phyloP scores from a whole-genome alignment of 2,113 vertebrate species.

The Scortum barcoo region DNA sequence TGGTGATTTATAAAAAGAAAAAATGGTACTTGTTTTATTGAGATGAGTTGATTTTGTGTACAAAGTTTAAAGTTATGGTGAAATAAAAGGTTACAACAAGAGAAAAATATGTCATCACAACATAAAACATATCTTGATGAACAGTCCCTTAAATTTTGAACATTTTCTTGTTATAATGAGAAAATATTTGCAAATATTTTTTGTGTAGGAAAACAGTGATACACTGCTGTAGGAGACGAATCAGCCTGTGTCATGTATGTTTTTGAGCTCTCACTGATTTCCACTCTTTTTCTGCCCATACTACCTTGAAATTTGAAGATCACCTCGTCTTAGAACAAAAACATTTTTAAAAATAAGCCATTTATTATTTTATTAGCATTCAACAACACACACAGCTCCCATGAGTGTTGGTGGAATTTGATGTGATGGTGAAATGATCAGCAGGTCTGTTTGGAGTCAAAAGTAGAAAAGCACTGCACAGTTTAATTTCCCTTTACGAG shows the following conservation, averaged over 20 bases:
- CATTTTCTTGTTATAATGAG: neutral
- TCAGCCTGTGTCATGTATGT: neutral
- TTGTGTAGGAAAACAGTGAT: neutral
- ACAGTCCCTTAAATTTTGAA: neutral
- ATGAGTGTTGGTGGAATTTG: neutral
- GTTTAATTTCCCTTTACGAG: no score
- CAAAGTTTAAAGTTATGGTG: no score
- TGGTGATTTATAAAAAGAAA: neutral
- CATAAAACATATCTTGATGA: neutral
- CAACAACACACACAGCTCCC: neutral
- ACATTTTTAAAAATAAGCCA: no score
- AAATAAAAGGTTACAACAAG: neutral
- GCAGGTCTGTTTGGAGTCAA: neutral
- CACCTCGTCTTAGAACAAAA: rapidly evolving
- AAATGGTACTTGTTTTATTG: neutral
- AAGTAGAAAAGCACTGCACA: no score
- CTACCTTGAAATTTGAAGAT: neutral
- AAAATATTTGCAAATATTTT: neutral
- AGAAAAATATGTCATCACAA: neutral
- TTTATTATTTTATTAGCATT: neutral
- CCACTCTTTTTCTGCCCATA: neutral
- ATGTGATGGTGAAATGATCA: neutral
- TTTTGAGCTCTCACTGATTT: neutral
- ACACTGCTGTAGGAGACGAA: neutral
- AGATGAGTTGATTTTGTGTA: neutral